phyloP scores from a whole-genome alignment of 2,797 vertebrate species.

The Melanogrammus aeglefinus region DNA sequence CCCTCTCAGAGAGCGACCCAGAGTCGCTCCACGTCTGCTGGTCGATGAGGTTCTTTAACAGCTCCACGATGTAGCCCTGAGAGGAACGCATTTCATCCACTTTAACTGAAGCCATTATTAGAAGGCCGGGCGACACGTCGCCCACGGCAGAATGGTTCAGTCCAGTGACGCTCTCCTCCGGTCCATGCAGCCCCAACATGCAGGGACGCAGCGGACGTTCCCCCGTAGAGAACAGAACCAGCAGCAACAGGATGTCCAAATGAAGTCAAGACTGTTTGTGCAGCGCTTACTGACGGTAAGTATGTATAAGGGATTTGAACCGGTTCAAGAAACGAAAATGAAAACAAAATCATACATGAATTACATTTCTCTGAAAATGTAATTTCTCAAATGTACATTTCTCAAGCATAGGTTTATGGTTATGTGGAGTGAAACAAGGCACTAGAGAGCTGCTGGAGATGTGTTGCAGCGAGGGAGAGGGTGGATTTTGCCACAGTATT shows the following conservation, averaged over 20 bases:
- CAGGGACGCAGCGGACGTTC: too few species aligned
- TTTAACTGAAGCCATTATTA: background rate
- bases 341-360: background rate
- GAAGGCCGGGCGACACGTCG: background rate
- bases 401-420: background rate
- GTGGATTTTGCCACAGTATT: background rate
- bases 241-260: background rate
- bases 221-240: background rate
- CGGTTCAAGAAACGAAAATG: background rate
- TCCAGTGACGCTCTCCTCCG: background rate
- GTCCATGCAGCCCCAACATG: too few species aligned
- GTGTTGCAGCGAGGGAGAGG: too few species aligned
- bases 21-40: constrained; percentile 82
- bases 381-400: too few species aligned
- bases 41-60: constrained; percentile 82
- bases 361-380: too few species aligned
- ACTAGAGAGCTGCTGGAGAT: too few species aligned
- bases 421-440: too few species aligned
- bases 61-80: constrained; percentile 80
- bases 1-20: constrained; percentile 78
- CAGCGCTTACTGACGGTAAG: background rate
- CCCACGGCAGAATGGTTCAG: background rate
- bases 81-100: background rate
- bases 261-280: background rate
- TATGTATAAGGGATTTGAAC: background rate